Evolutionary conservation across 2,113 vertebrate genomes (phyloP).

Genomic region (Callospermophilus lateralis): DNA sequence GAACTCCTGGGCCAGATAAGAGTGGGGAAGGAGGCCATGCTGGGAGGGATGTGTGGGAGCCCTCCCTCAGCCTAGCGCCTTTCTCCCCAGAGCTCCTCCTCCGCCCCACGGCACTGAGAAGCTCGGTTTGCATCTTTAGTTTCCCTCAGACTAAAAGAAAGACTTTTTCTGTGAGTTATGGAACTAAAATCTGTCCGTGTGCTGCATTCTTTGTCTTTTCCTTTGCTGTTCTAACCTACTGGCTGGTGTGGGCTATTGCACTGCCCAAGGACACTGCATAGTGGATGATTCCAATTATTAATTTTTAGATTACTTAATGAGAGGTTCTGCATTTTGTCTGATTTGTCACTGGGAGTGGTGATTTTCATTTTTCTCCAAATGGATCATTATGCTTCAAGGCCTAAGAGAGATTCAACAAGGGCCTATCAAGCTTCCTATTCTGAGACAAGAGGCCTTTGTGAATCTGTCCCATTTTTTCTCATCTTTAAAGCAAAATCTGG

Average conservation of each 20-base stretch:
- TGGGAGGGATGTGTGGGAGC: not conserved
- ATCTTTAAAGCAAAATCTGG: conserved; percentile 78
- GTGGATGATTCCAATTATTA: conserved; percentile 49
- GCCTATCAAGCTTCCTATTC: conserved; percentile 65
- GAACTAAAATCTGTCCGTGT: not conserved
- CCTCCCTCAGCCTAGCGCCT: not conserved
- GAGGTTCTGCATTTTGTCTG: conserved; percentile 59
- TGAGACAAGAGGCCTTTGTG: conserved; percentile 75
- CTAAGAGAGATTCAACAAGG: conserved; percentile 56
- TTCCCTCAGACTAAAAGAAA: not conserved
- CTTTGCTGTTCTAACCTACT: not conserved
- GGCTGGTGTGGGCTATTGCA: not conserved
- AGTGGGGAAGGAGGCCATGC: not conserved
- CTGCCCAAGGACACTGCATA: not conserved
- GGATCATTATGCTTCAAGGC: conserved; percentile 34
- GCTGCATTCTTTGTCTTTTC: not conserved
- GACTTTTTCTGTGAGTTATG: not conserved
- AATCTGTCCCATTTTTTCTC: conserved; percentile 72
- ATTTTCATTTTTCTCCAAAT: conserved; percentile 62
- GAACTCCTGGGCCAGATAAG: not conserved
- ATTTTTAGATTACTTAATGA: conserved; percentile 66
- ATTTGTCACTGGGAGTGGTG: conserved; percentile 58
- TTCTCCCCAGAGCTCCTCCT: not conserved
- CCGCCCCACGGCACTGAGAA: not conserved
- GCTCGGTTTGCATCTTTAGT: not conserved